Evolutionary conservation across 2,888 invertebrate species (phyloP).

Genomic region (Dicranocentrus wangi): DNA sequence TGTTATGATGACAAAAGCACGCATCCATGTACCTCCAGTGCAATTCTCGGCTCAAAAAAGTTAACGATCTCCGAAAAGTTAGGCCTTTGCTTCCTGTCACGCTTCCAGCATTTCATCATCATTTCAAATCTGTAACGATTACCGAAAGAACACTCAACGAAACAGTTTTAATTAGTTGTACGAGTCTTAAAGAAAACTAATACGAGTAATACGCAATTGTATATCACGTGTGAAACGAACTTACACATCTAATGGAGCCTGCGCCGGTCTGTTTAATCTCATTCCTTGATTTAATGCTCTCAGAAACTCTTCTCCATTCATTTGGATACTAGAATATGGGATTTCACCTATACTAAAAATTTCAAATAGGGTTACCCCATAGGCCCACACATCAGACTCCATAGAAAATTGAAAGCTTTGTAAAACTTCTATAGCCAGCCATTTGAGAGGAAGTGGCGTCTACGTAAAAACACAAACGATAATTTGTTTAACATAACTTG

Average conservation of each 20-base stretch:
- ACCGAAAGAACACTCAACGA: too few species aligned
- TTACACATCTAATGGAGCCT: slow-evolving; percentile 59
- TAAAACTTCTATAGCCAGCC: slow-evolving; percentile 58
- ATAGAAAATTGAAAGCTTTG: slow-evolving; percentile 58
- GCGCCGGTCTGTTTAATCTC: slow-evolving; percentile 53
- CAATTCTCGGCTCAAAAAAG: slow-evolving; percentile 33
- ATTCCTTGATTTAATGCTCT: slow-evolving; percentile 55
- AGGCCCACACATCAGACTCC: slow-evolving; percentile 37
- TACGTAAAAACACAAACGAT: slow-evolving; percentile 17
- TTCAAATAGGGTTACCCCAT: slow-evolving; percentile 51
- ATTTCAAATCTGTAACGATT: slow-evolving; percentile 56
- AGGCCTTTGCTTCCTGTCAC: slow-evolving; percentile 50
- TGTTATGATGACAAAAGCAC: too few species aligned
- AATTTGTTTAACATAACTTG: neutral
- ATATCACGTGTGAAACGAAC: neutral
- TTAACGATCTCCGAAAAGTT: slow-evolving; percentile 42
- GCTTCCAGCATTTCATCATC: slow-evolving; percentile 62
- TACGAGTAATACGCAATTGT: neutral
- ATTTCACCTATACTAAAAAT: slow-evolving; percentile 64
- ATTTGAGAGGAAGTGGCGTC: slow-evolving; percentile 58
- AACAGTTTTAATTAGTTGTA: too few species aligned
- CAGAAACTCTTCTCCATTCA: slow-evolving; percentile 60
- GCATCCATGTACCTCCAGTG: too few species aligned
- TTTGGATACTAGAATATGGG: slow-evolving; percentile 57
- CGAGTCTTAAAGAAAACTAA: too few species aligned